Evolutionary conservation across 1,140 invertebrate genomes (phyloP).

Genomic region (Bombus waltoni): DNA sequence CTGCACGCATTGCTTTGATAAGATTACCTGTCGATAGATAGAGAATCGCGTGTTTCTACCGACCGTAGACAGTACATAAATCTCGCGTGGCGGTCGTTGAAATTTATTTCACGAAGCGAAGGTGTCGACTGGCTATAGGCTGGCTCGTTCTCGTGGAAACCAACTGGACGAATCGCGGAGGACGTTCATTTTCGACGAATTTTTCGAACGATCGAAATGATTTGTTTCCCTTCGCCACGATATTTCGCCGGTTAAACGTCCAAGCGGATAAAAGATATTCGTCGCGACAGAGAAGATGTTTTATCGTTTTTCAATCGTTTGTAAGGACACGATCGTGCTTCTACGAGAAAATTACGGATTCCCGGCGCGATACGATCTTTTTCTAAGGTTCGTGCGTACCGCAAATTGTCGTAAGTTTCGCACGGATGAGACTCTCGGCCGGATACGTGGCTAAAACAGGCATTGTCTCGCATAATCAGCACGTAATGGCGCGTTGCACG

Average conservation of each 20-base stretch:
- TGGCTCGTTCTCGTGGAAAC: background rate
- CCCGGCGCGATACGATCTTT: background rate
- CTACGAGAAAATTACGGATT: background rate
- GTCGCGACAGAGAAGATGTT: background rate
- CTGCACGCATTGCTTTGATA: constrained; percentile 22
- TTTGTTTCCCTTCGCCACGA: background rate
- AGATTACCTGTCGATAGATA: constrained; percentile 45
- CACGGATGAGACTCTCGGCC: constrained; percentile 9
- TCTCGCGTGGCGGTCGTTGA: constrained; percentile 8
- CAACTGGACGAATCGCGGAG: background rate
- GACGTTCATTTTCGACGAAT: background rate
- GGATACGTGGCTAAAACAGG: constrained; percentile 34
- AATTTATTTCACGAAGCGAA: constrained; percentile 5
- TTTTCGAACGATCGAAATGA: background rate
- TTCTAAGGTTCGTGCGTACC: background rate
- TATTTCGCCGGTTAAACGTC: background rate
- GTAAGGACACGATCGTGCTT: background rate
- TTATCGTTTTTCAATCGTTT: background rate
- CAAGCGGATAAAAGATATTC: too few species aligned
- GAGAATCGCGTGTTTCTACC: constrained; percentile 24
- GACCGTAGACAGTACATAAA: constrained; percentile 23
- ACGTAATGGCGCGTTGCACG: constrained; percentile 21
- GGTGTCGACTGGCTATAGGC: background rate
- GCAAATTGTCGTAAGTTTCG: constrained; percentile 13
- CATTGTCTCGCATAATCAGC: constrained; percentile 54